phyloP scores from a whole-genome alignment of 2,797 vertebrate species.

The Anguilla megastoma region DNA sequence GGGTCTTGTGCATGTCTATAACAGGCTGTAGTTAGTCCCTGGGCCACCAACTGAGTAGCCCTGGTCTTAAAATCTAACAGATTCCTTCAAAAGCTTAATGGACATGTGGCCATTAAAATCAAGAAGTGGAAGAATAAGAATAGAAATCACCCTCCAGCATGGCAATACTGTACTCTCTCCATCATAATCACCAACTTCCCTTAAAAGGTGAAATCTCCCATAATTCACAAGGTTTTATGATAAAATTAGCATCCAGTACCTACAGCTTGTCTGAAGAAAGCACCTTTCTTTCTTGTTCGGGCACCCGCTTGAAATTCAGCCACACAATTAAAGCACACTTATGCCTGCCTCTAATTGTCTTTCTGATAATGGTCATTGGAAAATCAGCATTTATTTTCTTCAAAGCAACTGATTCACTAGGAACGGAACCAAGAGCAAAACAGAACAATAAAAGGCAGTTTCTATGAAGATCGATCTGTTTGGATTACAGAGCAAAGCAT shows the following conservation, averaged over 20 bases:
- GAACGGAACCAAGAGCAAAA: background rate
- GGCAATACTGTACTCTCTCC: conserved; percentile 45
- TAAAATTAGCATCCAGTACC: conserved; percentile 41
- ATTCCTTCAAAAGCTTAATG: conserved; percentile 35
- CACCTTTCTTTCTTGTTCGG: conserved; percentile 12
- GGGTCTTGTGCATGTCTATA: too few species aligned
- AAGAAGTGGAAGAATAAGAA: conserved; percentile 46
- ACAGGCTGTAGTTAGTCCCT: too few species aligned
- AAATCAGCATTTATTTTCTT: background rate
- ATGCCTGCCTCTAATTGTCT: background rate
- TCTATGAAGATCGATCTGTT: background rate
- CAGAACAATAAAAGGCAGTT: background rate
- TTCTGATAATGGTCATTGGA: background rate
- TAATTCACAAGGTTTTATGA: conserved; percentile 38
- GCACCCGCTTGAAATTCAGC: background rate
- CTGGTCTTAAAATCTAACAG: background rate
- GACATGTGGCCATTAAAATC: conserved; percentile 45
- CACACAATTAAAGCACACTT: background rate
- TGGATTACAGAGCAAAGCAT: background rate
- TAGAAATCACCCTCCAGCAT: conserved; percentile 46
- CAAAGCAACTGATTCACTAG: background rate
- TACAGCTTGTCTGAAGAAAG: conserved; percentile 50
- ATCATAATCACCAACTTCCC: conserved; percentile 51
- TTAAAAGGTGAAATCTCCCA: conserved; percentile 46
- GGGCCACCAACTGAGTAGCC: too few species aligned